Evolutionary conservation across 2,888 invertebrate genomes (phyloP), one percentile per base, ranked within the genome.

Genomic region (Sarcophaga variegata): DNA sequence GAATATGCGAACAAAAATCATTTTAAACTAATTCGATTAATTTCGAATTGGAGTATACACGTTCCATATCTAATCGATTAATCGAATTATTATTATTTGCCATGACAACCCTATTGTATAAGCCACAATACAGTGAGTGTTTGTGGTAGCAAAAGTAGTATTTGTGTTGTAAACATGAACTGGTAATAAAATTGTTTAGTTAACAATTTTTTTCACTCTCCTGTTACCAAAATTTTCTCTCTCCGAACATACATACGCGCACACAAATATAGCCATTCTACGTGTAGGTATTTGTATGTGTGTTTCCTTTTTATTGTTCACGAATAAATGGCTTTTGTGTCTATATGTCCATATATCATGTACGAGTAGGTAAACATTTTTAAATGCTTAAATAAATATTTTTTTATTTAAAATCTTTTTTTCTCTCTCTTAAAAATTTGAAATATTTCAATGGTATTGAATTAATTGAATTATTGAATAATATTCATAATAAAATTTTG

Each of bases 141-240:
- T 75, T 74, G 69, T 70, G 75, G 70, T 27, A 70, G 64, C 2
- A 63, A 71, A 27, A 45, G 63, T 47, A 37, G 72, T 79, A 45
- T 78, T 78, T 74, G 69, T 63, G 77, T 67, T 75, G 79, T 70
- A 70, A 70, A 70, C 67, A 70, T 64, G 80, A 62, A n/a, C 80
- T 75, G 80, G 64, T 66, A 76, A 80, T 80, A 76, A 75, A 80
- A 84, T 66, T 60, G 75, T 76, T 83, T 79, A 83, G 72, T 67
- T 67, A 72, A 54, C 54, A 62, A 45, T 64, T 63, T 81, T 81
- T 64, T 54, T 54, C 62, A 4, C 17, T 70, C 25, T 49, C 45
- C 17, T 11, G 20, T 47, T 47, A 20, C 14, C 27, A 80, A 79
- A 47, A 47, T 17, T 25, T 5, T 3, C 25, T 27, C 25, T n/a